Evolutionary conservation across 2,113 vertebrate species (phyloP).

Genomic region (Aspidoscelis tigris): DNA sequence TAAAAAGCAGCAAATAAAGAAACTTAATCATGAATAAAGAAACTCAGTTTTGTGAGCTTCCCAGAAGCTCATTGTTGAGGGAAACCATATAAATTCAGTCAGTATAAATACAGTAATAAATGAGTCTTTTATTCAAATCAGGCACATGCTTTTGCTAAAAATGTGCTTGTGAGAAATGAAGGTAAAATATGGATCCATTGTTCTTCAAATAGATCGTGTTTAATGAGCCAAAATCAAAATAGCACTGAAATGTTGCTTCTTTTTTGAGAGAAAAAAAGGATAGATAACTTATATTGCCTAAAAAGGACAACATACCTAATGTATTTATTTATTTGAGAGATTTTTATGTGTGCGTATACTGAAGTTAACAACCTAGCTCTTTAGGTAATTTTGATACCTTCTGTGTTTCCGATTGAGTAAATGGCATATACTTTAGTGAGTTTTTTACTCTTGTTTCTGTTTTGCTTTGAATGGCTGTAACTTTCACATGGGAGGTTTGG

Average conservation of each 20-base stretch:
- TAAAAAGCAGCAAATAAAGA: not conserved
- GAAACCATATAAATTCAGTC: too few species aligned
- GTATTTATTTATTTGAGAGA: not conserved
- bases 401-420: constrained; percentile 15
- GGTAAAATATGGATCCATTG: not conserved
- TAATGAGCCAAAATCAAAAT: not conserved
- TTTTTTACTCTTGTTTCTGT: constrained; percentile 10
- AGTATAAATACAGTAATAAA: too few species aligned
- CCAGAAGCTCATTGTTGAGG: too few species aligned
- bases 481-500: constrained; percentile 31
- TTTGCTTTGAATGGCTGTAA: not conserved
- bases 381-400: not conserved
- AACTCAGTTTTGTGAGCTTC: too few species aligned
- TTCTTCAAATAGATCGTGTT: not conserved
- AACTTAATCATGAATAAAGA: not conserved
- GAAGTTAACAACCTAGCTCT: rapidly evolving
- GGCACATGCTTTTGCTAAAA: not conserved
- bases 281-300: not conserved
- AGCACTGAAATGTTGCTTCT: constrained; percentile 6
- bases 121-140: not conserved
- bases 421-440: constrained; percentile 11
- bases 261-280: constrained; percentile 17
- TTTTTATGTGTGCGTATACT: not conserved
- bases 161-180: not conserved
- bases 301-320: constrained; percentile 14